Evolutionary conservation across 2,113 vertebrate species (phyloP), one percentile per base, ranked within the genome.

Genomic region (Strix uralensis): DNA sequence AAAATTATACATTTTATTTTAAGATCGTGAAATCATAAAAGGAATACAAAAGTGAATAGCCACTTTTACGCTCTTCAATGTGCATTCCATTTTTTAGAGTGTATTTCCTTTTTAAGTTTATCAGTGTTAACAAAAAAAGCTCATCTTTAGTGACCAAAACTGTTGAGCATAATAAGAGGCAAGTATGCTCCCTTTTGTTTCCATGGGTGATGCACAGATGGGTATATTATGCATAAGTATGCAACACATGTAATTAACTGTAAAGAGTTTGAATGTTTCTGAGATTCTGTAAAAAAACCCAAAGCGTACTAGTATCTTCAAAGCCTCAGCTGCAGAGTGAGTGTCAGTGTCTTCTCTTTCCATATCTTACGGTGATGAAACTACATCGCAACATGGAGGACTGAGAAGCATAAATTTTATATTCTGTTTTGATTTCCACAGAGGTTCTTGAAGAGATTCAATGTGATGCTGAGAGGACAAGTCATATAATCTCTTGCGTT

Each of bases 361-460:
- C 1, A 0, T 65, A 22, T 71, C 27, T 73, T 27, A 18, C 1
- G 2, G 11, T 29, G 38, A 67, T 36, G 27, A 62, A 66, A 36
- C 40, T 47, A 15, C n/a, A 38, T 59, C 22, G 73, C 27, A 23
- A 8, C 0, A 0, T 70, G 61, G 84, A 77, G 29, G n/a, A 46
- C 38, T 0, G 3, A 40, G 29, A 54, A 54, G 38, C 66, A 25
- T 17, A 38, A 5, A 22, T 47, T 79, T 55, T 40, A 26, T 67
- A 11, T 58, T 65, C 29, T 70, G 9, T 32, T 89, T 88, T 75
- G 51, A 15, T 88, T 90, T 82, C 47, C 52, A n/a, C 29, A 44
- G 27, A 52, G 5, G 3, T 81, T 89, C 47, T 81, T 71, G n/a
- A 61, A 66, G n/a, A 79, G n/a, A 19, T 71, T 80, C 15, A 3